Conservation (phyloP, 2,888 invertebrate genomes). For the Cheilosia scutellata region DNA sequence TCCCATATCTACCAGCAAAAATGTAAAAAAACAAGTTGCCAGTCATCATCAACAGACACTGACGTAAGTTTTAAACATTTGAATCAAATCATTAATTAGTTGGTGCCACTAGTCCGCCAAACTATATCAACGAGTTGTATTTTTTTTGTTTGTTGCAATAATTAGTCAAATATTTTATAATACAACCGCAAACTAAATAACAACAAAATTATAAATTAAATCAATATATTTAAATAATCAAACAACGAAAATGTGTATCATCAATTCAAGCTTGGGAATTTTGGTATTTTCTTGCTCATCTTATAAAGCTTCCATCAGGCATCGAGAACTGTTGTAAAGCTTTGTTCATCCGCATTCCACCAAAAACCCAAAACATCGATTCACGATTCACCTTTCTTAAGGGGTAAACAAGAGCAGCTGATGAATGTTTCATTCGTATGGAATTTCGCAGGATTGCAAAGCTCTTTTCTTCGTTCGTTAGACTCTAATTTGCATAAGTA, state of each 20-base stretch:
- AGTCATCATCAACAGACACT: neutral
- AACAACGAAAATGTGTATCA: conserved; percentile 23
- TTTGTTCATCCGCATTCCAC: conserved; percentile 65
- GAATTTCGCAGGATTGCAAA: conserved; percentile 58
- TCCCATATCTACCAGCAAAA: neutral
- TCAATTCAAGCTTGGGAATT: conserved; percentile 23
- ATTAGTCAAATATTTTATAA: conserved; percentile 18
- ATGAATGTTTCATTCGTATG: conserved; percentile 43
- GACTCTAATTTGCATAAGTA: conserved; percentile 31
- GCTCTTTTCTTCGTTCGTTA: conserved; percentile 19
- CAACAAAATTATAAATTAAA: neutral
- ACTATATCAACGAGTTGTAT: conserved; percentile 13
- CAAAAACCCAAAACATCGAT: conserved; percentile 20
- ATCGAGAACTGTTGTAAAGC: conserved; percentile 6
- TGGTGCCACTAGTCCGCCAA: conserved; percentile 37
- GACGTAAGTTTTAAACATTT: conserved; percentile 6
- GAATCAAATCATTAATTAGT: conserved; percentile 8
- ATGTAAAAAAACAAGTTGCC: neutral
- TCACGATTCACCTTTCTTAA: neutral
- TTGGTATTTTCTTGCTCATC: neutral
- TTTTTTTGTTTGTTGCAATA: conserved; percentile 3
- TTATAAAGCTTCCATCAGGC: conserved; percentile 20
- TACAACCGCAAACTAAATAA: conserved; percentile 12
- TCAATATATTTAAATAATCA: neutral
- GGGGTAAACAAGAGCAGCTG: conserved; percentile 62